phyloP scores from a whole-genome alignment of 2,797 vertebrate species.

The Echeneis naucrates region DNA sequence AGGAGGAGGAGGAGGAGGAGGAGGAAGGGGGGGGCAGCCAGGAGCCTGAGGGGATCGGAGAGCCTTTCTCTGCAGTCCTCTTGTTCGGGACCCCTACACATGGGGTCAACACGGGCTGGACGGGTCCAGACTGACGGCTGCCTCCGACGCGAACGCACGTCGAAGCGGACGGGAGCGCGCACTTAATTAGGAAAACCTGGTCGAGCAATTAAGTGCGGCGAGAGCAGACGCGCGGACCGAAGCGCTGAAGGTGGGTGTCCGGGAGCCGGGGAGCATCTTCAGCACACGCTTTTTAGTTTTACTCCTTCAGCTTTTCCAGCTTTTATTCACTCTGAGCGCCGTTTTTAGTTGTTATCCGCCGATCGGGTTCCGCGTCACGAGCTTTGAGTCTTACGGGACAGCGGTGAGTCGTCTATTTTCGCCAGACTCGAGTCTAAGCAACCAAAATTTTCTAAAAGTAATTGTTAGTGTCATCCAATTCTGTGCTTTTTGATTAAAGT shows the following conservation, averaged over 20 bases:
- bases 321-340: background rate
- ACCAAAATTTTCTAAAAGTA: background rate
- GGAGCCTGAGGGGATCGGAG: conserved; percentile 49
- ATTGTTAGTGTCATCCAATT: background rate
- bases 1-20: conserved; percentile 48
- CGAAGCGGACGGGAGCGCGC: conserved; percentile 58
- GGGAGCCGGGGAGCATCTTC: background rate
- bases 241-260: conserved; percentile 65
- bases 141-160: conserved; percentile 47
- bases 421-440: background rate
- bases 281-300: too few relatives aligned
- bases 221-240: conserved; percentile 48
- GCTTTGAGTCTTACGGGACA: conserved; percentile 41
- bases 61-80: conserved; percentile 56
- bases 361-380: conserved; percentile 24
- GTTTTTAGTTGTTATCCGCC: background rate
- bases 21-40: conserved; percentile 27
- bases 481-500: background rate
- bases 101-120: conserved; percentile 71
- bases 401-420: conserved; percentile 52
- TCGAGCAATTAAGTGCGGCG: conserved; percentile 74
- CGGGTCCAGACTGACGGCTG: conserved; percentile 52
- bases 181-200: conserved; percentile 81
- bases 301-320: background rate
- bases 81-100: conserved; percentile 65